phyloP scores from a whole-genome alignment of 1,140 invertebrate genomes.

The Micrasema longulum region DNA sequence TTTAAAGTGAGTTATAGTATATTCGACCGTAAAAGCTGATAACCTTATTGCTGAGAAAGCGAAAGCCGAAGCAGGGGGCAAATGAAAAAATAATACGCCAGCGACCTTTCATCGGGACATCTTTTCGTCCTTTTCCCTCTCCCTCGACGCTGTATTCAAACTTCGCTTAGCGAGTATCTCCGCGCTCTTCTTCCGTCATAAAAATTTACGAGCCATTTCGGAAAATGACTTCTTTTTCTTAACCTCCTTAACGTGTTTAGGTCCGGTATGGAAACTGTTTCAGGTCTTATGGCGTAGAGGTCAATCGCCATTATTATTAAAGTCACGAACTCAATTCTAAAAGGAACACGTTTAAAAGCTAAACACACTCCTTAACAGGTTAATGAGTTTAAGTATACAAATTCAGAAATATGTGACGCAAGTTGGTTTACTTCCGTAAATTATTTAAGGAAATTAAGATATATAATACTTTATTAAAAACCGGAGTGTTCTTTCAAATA shows the following conservation, averaged over 20 bases:
- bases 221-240: conserved; percentile 55
- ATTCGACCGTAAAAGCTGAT: conserved; percentile 34
- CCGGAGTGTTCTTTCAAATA: no score
- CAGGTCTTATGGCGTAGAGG: no score
- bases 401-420: no score
- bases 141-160: not conserved
- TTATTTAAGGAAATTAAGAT: no score
- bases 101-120: conserved; percentile 48
- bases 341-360: no score
- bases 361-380: no score
- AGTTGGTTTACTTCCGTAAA: no score
- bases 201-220: conserved; percentile 55
- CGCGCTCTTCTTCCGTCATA: conserved; percentile 48
- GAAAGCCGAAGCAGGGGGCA: conserved; percentile 41
- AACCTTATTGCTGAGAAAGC: conserved; percentile 53
- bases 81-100: conserved; percentile 55
- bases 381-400: no score
- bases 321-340: no score
- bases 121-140: conserved; percentile 35
- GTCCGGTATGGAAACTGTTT: conserved; percentile 8
- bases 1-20: conserved; percentile 29
- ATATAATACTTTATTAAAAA: no score
- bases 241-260: conserved; percentile 47
- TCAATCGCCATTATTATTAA: no score
- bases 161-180: conserved; percentile 28